Base-by-base conservation (phyloP, 1,140 invertebrate genomes). In the Frieseomelitta varia region DNA sequence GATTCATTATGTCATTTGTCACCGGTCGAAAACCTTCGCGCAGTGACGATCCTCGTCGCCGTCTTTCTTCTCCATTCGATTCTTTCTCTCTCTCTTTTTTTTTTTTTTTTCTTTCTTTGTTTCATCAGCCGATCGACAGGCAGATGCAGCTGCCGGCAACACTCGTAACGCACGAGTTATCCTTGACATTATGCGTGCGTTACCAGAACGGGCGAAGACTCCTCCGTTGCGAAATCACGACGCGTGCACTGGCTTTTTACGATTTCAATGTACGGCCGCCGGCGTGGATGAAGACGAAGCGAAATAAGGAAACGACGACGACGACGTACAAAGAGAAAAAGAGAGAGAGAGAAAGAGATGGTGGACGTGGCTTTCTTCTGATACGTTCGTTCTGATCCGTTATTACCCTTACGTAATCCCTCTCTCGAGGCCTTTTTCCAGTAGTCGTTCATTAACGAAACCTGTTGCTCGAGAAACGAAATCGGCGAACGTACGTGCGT, bases 161-260 rank as follows among this genome's bases (percentile, higher is more conserved):
- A 17, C 63, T 30, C 87, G 88, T 88, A 92, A 92, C 91, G 87
- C 90, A 92, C 92, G 89, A 79, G 92, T 93, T 93, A 93, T 92
- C 93, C 93, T 94, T 94, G 93, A 93, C 93, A 93, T 93, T 93
- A 93, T 90, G 87, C 89, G 88, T 90, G 86, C 90, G 84, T 92
- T 93, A 91, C 85, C 86, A 87, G 88, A 90, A 84, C 88, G 85
- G 76, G 63, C 58, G 56, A 65, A 24, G 15, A 10, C 53, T n/a
- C 56, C 80, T 84, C 80, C 90, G 86, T 93, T 92, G 88, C 90
- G 90, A 93, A 93, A 93, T 85, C 53, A 78, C 77, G 34, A 56
- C 51, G 39, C 65, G 61, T 51, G 61, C 51, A 72, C 6, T 74
- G 51, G 34, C 27, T 47, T 61, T 55, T 82, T 86, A 39, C 51